Percentiles rank a stretch among this genome's conserved stretches.
These are phyloP conservation scores for Phaedon cochleariae DNA, from an alignment of 2,888 invertebrate genomes.

Conservation along the genomic window DNA sequence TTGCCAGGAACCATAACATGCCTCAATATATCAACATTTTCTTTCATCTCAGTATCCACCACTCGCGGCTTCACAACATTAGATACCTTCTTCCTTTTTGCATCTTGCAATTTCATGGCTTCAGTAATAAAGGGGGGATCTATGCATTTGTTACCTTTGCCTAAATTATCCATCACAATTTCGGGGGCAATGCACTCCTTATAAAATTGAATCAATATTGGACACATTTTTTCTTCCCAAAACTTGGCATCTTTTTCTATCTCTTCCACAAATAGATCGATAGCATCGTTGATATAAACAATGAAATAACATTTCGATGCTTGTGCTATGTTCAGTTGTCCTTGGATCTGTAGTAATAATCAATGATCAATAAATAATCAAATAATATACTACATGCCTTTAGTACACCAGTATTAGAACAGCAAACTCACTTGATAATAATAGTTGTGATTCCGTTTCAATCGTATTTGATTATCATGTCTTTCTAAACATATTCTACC, in stretches of 20 bases:
- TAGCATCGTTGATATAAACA: no score
- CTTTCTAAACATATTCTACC: neutral
- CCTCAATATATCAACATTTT: neutral
- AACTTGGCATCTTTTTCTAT: constrained; percentile 11
- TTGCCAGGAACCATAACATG: neutral
- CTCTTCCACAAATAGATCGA: no score
- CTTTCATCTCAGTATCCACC: neutral
- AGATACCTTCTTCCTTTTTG: neutral
- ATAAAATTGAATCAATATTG: constrained; percentile 17
- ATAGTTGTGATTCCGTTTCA: neutral
- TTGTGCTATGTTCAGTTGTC: no score
- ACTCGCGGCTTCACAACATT: neutral
- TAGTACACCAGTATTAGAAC: no score
- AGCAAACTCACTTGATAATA: neutral
- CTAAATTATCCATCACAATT: constrained; percentile 16
- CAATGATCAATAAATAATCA: no score
- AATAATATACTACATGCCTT: no score
- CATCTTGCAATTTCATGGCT: neutral
- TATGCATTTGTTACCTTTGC: constrained; percentile 14
- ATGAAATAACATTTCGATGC: no score
- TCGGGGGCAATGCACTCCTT: constrained; percentile 16
- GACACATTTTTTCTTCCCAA: constrained; percentile 18
- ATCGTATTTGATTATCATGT: neutral
- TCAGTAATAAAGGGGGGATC: constrained; percentile 10
- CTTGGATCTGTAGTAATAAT: no score